Evolutionary conservation across 2,888 invertebrate genomes (phyloP).

Genomic region (Plusia festucae): DNA sequence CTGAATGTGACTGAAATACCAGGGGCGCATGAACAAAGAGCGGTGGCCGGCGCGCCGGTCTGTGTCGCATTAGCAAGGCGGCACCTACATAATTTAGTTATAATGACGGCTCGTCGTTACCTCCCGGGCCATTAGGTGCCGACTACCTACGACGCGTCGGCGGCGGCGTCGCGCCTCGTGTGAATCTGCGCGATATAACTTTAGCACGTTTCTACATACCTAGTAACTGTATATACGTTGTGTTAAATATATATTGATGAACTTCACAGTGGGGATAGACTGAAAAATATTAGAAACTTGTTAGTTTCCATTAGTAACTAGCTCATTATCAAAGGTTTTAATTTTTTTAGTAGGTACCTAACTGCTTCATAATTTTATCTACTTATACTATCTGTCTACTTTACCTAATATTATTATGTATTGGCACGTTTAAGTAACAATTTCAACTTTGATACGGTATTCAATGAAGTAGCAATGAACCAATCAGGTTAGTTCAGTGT

Average conservation of each 20-base stretch:
- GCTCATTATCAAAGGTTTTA: no score
- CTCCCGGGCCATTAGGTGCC: conserved; percentile 70
- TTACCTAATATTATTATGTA: no score
- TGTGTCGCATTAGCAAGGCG: conserved; percentile 72
- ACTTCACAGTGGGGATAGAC: background rate
- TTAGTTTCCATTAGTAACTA: no score
- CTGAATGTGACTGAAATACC: conserved; percentile 66
- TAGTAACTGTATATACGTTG: conserved; percentile 60
- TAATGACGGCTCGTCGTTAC: conserved; percentile 77
- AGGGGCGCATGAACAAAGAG: conserved; percentile 64
- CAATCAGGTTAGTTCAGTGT: no score
- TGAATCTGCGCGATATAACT: conserved; percentile 60
- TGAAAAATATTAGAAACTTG: no score
- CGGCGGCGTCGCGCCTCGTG: conserved; percentile 52
- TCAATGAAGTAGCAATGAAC: no score
- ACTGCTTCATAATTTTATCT: no score
- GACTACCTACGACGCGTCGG: conserved; percentile 57
- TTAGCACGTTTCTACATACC: conserved; percentile 57
- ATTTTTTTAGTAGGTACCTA: no score
- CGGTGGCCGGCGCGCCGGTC: conserved; percentile 58
- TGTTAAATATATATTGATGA: conserved; percentile 51
- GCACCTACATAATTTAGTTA: conserved; percentile 80
- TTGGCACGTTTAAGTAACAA: no score
- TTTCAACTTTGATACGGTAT: no score
- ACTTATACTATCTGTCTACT: no score